phyloP scores from a whole-genome alignment of 1,140 invertebrate species.

The Penaeus vannamei region DNA sequence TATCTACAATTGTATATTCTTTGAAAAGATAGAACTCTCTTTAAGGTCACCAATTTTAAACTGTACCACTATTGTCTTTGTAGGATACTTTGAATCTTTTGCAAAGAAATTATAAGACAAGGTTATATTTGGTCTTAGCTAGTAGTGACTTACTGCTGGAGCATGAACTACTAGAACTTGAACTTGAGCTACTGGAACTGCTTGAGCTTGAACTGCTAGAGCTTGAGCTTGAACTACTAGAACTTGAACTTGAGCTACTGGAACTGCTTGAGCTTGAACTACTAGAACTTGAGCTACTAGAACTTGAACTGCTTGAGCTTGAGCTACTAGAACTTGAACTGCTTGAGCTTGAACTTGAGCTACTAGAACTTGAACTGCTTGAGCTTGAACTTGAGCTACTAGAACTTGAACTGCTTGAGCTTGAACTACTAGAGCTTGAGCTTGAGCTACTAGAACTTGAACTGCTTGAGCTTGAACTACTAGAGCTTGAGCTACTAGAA shows the following conservation, averaged over 20 bases:
- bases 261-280: too few relatives aligned
- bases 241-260: not conserved
- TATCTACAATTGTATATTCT: too few relatives aligned
- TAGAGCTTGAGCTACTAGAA: not conserved
- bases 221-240: not conserved
- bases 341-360: not conserved
- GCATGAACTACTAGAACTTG: not conserved
- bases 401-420: slow-evolving; percentile 10
- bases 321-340: not conserved
- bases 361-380: not conserved
- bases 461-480: not conserved
- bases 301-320: not conserved
- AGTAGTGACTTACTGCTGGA: not conserved
- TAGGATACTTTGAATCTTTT: too few relatives aligned
- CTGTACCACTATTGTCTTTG: too few relatives aligned
- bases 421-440: not conserved
- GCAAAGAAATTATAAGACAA: too few relatives aligned
- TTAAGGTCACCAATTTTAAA: too few relatives aligned
- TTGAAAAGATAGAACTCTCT: too few relatives aligned
- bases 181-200: not conserved
- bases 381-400: slow-evolving; percentile 7
- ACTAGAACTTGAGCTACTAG: too few relatives aligned
- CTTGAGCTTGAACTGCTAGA: too few relatives aligned
- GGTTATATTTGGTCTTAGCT: too few relatives aligned
- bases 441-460: not conserved